Conservation (phyloP, 1,140 invertebrate species). For the Anadara kagoshimensis region DNA sequence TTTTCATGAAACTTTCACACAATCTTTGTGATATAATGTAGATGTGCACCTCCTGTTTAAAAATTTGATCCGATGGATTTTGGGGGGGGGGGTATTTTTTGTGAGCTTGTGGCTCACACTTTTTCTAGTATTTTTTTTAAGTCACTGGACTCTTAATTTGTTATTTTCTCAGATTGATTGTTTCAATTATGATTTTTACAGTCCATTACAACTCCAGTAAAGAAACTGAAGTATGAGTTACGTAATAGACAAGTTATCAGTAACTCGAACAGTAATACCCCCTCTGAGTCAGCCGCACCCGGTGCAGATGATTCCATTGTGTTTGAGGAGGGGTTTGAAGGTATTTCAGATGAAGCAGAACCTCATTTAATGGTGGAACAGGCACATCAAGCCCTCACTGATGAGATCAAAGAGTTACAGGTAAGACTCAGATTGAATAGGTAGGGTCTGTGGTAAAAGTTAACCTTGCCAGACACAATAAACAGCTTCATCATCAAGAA, state of each 20-base stretch:
- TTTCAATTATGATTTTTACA: slow-evolving; percentile 17
- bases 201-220: slow-evolving; percentile 60
- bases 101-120: no score
- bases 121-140: no score
- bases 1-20: no score
- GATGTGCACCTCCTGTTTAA: no score
- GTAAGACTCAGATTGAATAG: no score
- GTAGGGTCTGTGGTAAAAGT: background rate
- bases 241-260: slow-evolving; percentile 27
- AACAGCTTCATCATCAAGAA: background rate
- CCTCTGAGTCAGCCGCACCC: background rate
- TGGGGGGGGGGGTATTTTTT: no score
- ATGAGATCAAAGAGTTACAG: slow-evolving; percentile 57
- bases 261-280: background rate
- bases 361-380: slow-evolving; percentile 51
- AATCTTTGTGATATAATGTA: no score
- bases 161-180: no score
- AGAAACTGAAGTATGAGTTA: slow-evolving; percentile 41
- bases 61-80: no score
- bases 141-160: no score
- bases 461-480: background rate
- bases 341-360: slow-evolving; percentile 41
- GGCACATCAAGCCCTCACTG: slow-evolving; percentile 52
- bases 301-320: slow-evolving; percentile 30
- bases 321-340: slow-evolving; percentile 32